Base-by-base conservation (phyloP, 2,888 invertebrate genomes). In the Drosophila seclusa region DNA sequence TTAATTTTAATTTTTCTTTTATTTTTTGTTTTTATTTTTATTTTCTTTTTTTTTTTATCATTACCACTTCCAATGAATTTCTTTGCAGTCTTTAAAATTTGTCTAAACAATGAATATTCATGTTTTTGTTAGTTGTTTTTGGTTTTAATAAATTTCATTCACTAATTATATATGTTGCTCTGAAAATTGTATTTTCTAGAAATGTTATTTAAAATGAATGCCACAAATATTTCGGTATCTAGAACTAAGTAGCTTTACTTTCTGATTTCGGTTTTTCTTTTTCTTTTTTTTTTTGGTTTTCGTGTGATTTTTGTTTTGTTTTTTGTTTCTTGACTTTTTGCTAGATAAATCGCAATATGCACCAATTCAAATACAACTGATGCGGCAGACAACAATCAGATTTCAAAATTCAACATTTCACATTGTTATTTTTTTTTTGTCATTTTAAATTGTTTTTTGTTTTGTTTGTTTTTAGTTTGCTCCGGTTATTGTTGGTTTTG, bases 51-150 rank as follows among this genome's bases (percentile, higher is more conserved):
- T 71, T 38, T 34, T 76, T 80, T 74, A 65, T 70, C 87, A 91
- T 89, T 91, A 90, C 90, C 92, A 91, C 89, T 90, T 82, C 90
- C 85, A 92, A 91, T 91, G 87, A 91, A 91, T 92, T 92, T 92
- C 84, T 84, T 92, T 91, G 92, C 92, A 92, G 92, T 92, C 92
- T 92, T 92, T 88, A 91, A 92, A 91, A 91, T 91, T 92, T 90
- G 87, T 91, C 90, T 91, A 91, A 91, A 92, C 91, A 91, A 89
- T 90, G 84, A 85, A 84, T 83, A 80, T 85, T 80, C 85, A 82
- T 83, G 77, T 83, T 77, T 77, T 83, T 74, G 68, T 78, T 63
- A 55, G 57, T 60, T 29, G 57, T 64, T 68, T 66, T 76, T 52
- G 61, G 72, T 62, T 68, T 64, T 68, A 60, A 79, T 83, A 82